These are phyloP conservation scores for Apomyelois bistriatella DNA, from an alignment of 2,888 invertebrate species.

Conservation along the genomic window DNA sequence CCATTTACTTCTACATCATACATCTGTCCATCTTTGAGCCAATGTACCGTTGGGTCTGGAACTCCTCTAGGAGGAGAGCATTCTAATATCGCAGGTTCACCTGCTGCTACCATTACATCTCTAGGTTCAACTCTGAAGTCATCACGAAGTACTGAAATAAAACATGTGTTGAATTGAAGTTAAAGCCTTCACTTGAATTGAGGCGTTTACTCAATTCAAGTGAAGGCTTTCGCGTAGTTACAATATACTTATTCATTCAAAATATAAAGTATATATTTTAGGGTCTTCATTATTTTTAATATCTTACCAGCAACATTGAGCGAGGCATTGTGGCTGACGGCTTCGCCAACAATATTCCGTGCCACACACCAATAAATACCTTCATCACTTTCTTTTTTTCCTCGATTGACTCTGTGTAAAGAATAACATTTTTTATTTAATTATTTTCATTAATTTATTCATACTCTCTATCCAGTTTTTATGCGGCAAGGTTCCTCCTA, in stretches of 20 bases:
- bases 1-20: slow-evolving; percentile 82
- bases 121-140: slow-evolving; percentile 96
- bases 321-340: slow-evolving; percentile 94
- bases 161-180: too few species aligned
- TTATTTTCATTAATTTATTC: too few species aligned
- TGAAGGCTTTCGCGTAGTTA: too few species aligned
- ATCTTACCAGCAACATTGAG: slow-evolving; percentile 95
- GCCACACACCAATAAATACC: slow-evolving; percentile 99
- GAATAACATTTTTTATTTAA: not conserved
- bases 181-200: too few species aligned
- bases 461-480: too few species aligned
- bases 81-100: slow-evolving; percentile 94
- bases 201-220: too few species aligned
- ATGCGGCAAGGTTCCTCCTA: too few species aligned
- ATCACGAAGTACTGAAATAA: slow-evolving; percentile 91
- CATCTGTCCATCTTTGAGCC: slow-evolving; percentile 88
- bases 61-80: slow-evolving; percentile 97
- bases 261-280: slow-evolving; percentile 12
- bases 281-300: not conserved
- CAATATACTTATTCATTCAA: too few species aligned
- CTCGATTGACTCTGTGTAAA: slow-evolving; percentile 88
- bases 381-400: slow-evolving; percentile 96
- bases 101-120: slow-evolving; percentile 95
- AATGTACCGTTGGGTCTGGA: slow-evolving; percentile 95
- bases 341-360: slow-evolving; percentile 92